Evolutionary conservation across 2,113 vertebrate genomes (phyloP).

Genomic region (Genyomyrus donnyi): DNA sequence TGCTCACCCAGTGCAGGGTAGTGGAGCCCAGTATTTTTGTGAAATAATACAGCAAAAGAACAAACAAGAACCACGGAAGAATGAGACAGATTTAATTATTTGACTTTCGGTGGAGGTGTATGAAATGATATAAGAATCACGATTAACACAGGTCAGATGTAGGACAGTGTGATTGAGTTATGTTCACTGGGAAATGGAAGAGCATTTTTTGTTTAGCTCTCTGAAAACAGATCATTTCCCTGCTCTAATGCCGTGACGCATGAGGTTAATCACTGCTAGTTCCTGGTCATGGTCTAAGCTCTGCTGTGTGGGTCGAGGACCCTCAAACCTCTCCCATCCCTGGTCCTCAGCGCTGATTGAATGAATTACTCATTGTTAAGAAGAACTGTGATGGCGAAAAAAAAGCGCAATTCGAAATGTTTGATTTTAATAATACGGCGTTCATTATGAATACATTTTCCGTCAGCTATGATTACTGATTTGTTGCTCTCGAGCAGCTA

Average conservation of each 20-base stretch:
- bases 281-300: neutral
- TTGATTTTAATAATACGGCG: neutral
- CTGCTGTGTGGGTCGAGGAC: neutral
- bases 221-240: neutral
- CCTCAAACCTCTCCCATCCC: neutral
- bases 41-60: neutral
- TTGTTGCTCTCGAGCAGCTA: neutral
- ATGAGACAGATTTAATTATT: neutral
- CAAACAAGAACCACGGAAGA: neutral
- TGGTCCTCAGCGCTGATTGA: neutral
- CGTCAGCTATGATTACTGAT: neutral
- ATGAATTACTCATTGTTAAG: neutral
- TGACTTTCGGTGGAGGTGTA: neutral
- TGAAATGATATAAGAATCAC: neutral
- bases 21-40: neutral
- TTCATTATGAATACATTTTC: slow-evolving; percentile 7
- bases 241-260: neutral
- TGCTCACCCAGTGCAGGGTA: neutral
- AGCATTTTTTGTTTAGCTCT: neutral
- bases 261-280: neutral
- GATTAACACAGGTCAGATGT: neutral
- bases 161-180: neutral
- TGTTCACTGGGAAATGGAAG: neutral
- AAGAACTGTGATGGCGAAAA: neutral
- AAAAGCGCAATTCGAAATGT: neutral